Percentiles rank a stretch among this genome's conserved stretches.
Conservation (phyloP, 2,797 vertebrate species). For the Pelochelys cantorii region DNA sequence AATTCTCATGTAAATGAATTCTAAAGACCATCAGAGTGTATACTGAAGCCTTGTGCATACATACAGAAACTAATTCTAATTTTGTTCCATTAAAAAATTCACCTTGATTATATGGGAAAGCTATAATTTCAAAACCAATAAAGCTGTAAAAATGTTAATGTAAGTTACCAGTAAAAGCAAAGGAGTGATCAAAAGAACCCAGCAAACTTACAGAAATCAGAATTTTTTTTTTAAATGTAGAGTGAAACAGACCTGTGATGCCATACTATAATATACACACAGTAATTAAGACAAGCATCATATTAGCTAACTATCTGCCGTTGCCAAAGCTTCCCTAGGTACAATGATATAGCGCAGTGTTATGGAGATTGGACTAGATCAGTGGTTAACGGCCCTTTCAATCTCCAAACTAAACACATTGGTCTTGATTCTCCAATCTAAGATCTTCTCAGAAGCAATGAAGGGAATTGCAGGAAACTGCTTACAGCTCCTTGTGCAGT, state of each 20-base stretch:
- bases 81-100: neutral
- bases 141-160: neutral
- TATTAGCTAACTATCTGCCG: neutral
- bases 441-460: neutral
- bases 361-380: neutral
- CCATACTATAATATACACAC: neutral
- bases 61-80: neutral
- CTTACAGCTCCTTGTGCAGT: neutral
- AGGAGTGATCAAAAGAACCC: neutral
- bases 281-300: neutral
- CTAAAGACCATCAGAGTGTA: neutral
- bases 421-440: neutral
- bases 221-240: neutral
- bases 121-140: neutral
- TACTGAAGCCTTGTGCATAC: neutral
- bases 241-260: neutral
- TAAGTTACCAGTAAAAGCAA: neutral
- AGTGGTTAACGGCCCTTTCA: neutral
- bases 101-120: neutral
- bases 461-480: neutral
- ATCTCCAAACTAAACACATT: neutral
- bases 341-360: neutral
- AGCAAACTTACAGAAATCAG: neutral
- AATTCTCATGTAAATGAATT: neutral
- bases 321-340: no score